phyloP scores from a whole-genome alignment of 2,113 vertebrate species.

The Podilymbus podiceps region DNA sequence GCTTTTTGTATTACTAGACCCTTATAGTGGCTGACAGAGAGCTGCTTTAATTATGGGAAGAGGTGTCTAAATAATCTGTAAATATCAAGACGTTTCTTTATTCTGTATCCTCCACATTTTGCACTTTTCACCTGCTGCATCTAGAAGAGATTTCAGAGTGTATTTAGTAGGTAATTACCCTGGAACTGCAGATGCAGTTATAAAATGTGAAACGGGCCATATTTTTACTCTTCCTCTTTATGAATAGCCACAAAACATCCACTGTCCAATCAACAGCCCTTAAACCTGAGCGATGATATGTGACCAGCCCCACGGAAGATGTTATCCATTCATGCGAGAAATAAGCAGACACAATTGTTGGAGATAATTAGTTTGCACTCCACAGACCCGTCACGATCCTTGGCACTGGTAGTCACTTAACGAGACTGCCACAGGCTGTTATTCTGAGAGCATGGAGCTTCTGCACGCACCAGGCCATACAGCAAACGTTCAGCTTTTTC shows the following conservation, averaged over 20 bases:
- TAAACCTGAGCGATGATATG: slow-evolving; percentile 55
- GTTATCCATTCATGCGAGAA: slow-evolving; percentile 64
- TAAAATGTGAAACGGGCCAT: slow-evolving; percentile 41
- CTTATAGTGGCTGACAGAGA: neutral
- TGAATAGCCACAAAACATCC: slow-evolving; percentile 51
- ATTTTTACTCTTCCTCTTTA: slow-evolving; percentile 64
- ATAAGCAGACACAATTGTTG: slow-evolving; percentile 51
- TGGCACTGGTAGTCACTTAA: slow-evolving; percentile 18
- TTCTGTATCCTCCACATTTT: neutral
- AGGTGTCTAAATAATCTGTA: neutral
- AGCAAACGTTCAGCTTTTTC: neutral
- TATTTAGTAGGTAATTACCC: slow-evolving; percentile 67
- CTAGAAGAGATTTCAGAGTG: slow-evolving; percentile 12
- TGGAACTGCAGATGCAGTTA: slow-evolving; percentile 45
- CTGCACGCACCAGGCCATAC: neutral
- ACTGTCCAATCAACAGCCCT: slow-evolving; percentile 25
- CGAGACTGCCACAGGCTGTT: neutral
- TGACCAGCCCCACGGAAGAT: slow-evolving; percentile 35
- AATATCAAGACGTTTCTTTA: neutral
- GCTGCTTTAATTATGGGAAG: neutral
- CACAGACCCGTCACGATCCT: neutral
- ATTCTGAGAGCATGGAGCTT: neutral
- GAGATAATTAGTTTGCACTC: slow-evolving; percentile 65
- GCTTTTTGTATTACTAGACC: neutral
- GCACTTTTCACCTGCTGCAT: slow-evolving; percentile 14